A percentile compares a stretch with the other conserved stretches of the same genome.
These are phyloP conservation scores for Hedya salicella DNA, from an alignment of 2,888 invertebrate genomes.

Conservation along the genomic window DNA sequence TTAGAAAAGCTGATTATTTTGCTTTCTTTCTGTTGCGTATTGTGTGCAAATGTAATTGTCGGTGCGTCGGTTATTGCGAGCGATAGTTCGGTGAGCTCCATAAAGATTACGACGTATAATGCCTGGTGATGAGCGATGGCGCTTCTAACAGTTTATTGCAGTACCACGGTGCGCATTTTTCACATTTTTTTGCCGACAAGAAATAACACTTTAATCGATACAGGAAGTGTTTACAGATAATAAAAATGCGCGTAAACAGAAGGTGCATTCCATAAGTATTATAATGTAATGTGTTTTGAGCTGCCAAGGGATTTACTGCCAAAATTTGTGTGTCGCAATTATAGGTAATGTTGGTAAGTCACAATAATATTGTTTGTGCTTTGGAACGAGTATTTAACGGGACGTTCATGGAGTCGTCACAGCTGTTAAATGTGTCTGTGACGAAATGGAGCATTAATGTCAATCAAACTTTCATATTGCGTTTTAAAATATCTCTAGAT, in stretches of 20 bases:
- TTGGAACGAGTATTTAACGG: conserved; percentile 21
- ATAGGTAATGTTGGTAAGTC: conserved; percentile 59
- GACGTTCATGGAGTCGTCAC: conserved; percentile 46
- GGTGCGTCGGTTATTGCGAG: conserved; percentile 70
- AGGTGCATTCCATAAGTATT: conserved; percentile 56
- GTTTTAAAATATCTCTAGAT: background rate
- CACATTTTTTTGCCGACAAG: conserved; percentile 40
- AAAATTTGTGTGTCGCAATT: conserved; percentile 62
- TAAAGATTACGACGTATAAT: conserved; percentile 53
- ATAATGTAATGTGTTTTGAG: conserved; percentile 32
- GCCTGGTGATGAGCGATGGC: conserved; percentile 52
- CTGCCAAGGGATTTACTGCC: conserved; percentile 71
- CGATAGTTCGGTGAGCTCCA: conserved; percentile 47
- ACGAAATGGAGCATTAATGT: conserved; percentile 57
- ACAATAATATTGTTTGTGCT: conserved; percentile 50
- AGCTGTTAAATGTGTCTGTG: conserved; percentile 48
- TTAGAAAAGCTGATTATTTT: conserved; percentile 77
- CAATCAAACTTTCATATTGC: conserved; percentile 53
- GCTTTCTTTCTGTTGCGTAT: conserved; percentile 76
- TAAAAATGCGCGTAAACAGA: conserved; percentile 71
- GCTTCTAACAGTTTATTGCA: conserved; percentile 48
- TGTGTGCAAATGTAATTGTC: conserved; percentile 83
- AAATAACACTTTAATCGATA: conserved; percentile 26
- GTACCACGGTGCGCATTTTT: conserved; percentile 44
- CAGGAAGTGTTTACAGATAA: conserved; percentile 45